Evolutionary conservation across 2,888 invertebrate genomes (phyloP), one percentile per base, ranked within the genome.

Genomic region (Magallana nippona): DNA sequence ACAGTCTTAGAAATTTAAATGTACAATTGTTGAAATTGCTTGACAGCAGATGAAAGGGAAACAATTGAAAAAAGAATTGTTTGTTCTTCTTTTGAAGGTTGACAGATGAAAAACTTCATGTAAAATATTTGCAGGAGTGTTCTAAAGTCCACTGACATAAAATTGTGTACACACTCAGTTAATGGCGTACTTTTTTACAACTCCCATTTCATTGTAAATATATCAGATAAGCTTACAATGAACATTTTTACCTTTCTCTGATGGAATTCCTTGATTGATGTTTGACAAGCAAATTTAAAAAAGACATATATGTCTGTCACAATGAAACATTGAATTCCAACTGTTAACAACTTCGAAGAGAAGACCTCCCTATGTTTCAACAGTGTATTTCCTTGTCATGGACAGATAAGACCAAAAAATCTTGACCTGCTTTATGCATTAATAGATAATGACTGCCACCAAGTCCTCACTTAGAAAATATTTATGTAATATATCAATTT

Each of bases 11-110:
- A 13, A 63, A 63, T 63, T 63, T 63, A 63, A 63, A 63, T 63
- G 63, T 63, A 32, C 63, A 63, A 63, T 63, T 63, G 63, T 63
- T 27, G 63, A 63, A 27, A 27, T 13, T 63, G 63, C 27, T 63
- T 63, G 63, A 63, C 63, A 63, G 63, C 63, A 63, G 63, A 63
- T 63, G 63, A 63, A 63, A 63, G 63, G 63, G 63, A 63, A 63
- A 63, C 63, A 63, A 13, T 22, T 19, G 10, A 10, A 63, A 63
- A 19, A 63, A 63, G 19, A 63, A 63, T 27, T 22, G 63, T 63
- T 63, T 63, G 63, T 63, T 27, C 27, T 63, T 63, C 63, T 63
- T 63, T 63, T 63, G 63, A 63, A 63, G 63, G 13, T 63, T 63
- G 63, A 22, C 63, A 63, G 32, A 63, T 63, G 63, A 63, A 63